phyloP scores from a whole-genome alignment of 2,113 vertebrate genomes.

The Tretioscincus oriximinensis region DNA sequence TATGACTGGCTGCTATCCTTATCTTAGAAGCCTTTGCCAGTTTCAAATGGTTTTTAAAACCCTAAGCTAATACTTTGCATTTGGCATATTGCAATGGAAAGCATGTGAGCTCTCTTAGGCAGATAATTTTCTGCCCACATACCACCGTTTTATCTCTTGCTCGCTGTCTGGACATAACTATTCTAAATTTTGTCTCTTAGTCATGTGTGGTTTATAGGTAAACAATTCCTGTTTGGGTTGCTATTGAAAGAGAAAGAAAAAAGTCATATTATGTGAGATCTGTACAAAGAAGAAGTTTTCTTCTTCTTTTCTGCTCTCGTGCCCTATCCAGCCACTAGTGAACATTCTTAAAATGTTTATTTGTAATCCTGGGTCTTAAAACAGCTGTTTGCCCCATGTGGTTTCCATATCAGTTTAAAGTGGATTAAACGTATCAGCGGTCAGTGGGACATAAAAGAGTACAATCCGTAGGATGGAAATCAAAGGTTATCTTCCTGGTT shows the following conservation, averaged over 20 bases:
- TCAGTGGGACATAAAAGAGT: background rate
- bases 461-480: background rate
- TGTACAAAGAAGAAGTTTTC: too few species aligned
- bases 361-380: background rate
- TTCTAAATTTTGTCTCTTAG: slow-evolving; percentile 48
- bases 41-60: slow-evolving; percentile 56
- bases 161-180: slow-evolving; percentile 37
- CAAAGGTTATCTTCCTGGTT: background rate
- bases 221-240: slow-evolving; percentile 22
- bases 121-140: slow-evolving; percentile 56
- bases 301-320: background rate
- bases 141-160: slow-evolving; percentile 45
- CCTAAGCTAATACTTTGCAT: slow-evolving; percentile 8
- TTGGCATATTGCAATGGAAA: slow-evolving; percentile 47
- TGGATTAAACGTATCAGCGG: background rate
- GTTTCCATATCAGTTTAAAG: background rate
- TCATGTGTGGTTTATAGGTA: slow-evolving; percentile 29
- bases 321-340: background rate
- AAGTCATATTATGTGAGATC: slow-evolving; percentile 22
- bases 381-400: background rate
- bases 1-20: background rate
- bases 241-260: slow-evolving; percentile 19
- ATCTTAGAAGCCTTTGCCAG: slow-evolving; percentile 8
- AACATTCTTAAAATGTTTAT: background rate
- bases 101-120: slow-evolving; percentile 35